Percentiles rank a stretch among this genome's conserved stretches.
These are phyloP conservation scores for Tiliacea citrago DNA, from an alignment of 2,888 invertebrate species.

Conservation along the genomic window DNA sequence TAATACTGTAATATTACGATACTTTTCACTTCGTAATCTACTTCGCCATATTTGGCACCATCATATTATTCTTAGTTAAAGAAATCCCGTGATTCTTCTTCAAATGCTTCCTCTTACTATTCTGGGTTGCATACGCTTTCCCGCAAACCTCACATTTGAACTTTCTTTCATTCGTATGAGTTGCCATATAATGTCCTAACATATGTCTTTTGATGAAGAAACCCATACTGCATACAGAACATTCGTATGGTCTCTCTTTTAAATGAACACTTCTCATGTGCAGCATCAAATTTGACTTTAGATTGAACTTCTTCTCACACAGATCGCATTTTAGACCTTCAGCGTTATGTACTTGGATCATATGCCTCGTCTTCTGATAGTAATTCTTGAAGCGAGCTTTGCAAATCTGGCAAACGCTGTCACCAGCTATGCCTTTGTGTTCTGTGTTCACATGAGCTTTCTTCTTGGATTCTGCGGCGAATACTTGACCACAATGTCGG, in stretches of 20 bases:
- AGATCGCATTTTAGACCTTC: constrained; percentile 85
- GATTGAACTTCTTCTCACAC: constrained; percentile 86
- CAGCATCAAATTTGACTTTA: constrained; percentile 82
- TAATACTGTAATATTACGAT: constrained; percentile 4
- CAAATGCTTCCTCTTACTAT: constrained; percentile 85
- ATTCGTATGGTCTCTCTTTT: constrained; percentile 85
- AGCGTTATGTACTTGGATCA: constrained; percentile 86
- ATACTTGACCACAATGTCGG: constrained; percentile 81
- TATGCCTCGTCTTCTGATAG: constrained; percentile 86
- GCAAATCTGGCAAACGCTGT: constrained; percentile 87
- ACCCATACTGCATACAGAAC: constrained; percentile 86
- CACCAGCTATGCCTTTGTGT: constrained; percentile 86
- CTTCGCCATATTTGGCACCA: constrained; percentile 52
- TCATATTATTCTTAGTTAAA: constrained; percentile 55
- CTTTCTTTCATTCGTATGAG: constrained; percentile 88
- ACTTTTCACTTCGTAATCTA: constrained; percentile 20
- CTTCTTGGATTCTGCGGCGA: constrained; percentile 84
- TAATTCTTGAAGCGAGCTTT: constrained; percentile 87
- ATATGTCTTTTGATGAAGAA: constrained; percentile 87
- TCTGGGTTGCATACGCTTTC: constrained; percentile 88
- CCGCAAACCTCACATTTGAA: constrained; percentile 92
- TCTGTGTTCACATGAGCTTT: constrained; percentile 85
- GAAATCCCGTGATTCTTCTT: constrained; percentile 84
- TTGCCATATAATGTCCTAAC: constrained; percentile 87
- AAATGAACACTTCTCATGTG: constrained; percentile 86